A percentile compares a stretch with the other conserved stretches of the same genome.
phyloP scores from a whole-genome alignment of 2,888 invertebrate genomes.

The Andrena trimmerana region DNA sequence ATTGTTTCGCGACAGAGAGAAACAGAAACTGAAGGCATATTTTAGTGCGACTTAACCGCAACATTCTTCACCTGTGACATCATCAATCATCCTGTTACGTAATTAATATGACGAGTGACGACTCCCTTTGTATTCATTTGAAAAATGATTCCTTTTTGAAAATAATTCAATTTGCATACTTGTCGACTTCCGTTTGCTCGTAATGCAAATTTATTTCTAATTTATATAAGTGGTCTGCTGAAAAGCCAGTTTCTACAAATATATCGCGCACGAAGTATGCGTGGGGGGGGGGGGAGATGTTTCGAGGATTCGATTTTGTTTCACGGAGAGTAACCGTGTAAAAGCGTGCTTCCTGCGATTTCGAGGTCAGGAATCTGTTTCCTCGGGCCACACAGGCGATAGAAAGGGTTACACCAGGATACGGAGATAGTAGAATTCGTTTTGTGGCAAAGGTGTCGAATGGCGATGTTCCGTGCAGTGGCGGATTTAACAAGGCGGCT shows the following conservation, averaged over 20 bases:
- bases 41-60: neutral
- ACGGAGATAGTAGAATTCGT: neutral
- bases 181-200: no score
- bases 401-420: conserved; percentile 16
- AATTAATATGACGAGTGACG: neutral
- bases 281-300: no score
- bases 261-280: no score
- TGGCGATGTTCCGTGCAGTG: neutral
- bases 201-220: no score
- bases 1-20: neutral
- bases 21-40: neutral
- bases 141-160: neutral
- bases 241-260: no score
- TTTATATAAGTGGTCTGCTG: no score
- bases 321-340: no score
- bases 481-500: no score
- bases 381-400: neutral
- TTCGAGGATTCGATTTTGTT: no score
- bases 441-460: neutral
- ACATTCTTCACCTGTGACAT: conserved; percentile 18
- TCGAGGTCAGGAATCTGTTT: neutral
- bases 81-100: neutral
- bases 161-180: no score
- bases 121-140: neutral
- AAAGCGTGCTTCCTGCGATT: neutral